Evolutionary conservation across 2,888 invertebrate genomes (phyloP).

Genomic region (Unio delphinus): DNA sequence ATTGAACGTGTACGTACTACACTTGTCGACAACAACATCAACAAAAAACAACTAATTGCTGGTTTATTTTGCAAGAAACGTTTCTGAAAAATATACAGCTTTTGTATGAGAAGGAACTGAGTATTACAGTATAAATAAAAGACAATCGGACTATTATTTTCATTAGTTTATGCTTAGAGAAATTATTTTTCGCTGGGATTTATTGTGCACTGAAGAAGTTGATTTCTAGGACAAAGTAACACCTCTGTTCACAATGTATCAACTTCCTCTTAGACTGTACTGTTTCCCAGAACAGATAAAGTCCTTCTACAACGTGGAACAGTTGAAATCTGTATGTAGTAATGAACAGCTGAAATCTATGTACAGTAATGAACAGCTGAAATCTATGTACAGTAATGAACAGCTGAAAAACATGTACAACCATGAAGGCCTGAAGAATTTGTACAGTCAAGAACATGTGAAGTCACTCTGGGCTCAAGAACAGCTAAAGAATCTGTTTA

Average conservation of each 20-base stretch:
- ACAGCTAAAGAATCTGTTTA: constrained; percentile 1
- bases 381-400: constrained; percentile 27
- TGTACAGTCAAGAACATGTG: constrained; percentile 33
- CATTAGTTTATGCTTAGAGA: no score
- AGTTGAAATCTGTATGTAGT: constrained; percentile 28
- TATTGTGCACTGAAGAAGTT: no score
- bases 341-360: constrained; percentile 31
- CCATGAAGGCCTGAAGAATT: constrained; percentile 27
- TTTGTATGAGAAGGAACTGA: no score
- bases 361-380: constrained; percentile 31
- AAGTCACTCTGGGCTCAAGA: constrained; percentile 28
- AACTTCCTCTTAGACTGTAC: constrained; percentile 32
- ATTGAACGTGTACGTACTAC: not conserved
- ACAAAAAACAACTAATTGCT: no score
- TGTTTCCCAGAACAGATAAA: constrained; percentile 37
- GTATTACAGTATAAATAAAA: no score
- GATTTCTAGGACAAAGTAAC: no score
- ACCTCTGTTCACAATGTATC: constrained; percentile 22
- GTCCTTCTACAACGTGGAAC: constrained; percentile 29
- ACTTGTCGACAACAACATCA: not conserved
- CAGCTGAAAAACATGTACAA: constrained; percentile 29
- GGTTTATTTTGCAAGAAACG: no score
- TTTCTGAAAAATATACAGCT: no score
- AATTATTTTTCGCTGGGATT: no score
- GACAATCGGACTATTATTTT: no score